phyloP scores from a whole-genome alignment of 2,888 invertebrate genomes.

The Habrosyne pyritoides region DNA sequence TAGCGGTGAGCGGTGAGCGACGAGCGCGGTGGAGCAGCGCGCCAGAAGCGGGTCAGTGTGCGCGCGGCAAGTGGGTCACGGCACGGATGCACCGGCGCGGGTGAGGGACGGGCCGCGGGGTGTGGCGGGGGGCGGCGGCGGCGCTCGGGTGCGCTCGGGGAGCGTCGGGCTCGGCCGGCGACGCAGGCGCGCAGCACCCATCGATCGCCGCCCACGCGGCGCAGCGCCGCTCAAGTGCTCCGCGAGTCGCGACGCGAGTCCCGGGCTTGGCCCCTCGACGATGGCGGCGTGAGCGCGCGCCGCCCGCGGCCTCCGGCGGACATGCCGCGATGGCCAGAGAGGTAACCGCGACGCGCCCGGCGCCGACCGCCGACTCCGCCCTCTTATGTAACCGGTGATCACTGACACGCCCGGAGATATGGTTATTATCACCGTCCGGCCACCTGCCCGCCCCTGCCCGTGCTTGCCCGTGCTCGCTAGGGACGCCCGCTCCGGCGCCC shows the following conservation, averaged over 20 bases:
- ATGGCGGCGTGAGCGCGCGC: conserved; percentile 83
- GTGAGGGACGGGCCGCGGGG: too few relatives aligned
- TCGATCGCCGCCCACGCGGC: conserved; percentile 72
- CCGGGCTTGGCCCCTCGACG: conserved; percentile 75
- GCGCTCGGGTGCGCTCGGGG: conserved; percentile 47
- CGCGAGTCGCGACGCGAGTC: conserved; percentile 75
- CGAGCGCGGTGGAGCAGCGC: conserved; percentile 24
- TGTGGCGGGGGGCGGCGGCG: conserved; percentile 10
- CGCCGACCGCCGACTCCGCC: conserved; percentile 54
- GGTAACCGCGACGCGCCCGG: conserved; percentile 78
- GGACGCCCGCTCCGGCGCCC: conserved; percentile 4
- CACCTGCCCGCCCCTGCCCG: conserved; percentile 23
- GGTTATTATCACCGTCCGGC: conserved; percentile 39
- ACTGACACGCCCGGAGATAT: conserved; percentile 61
- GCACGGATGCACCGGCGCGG: conserved; percentile 54
- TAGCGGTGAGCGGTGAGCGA: conserved; percentile 11
- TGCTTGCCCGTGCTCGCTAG: conserved; percentile 18
- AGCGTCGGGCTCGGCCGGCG: conserved; percentile 58
- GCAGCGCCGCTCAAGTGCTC: conserved; percentile 67
- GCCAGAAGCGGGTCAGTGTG: conserved; percentile 63
- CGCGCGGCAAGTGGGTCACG: conserved; percentile 77
- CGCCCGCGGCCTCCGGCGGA: conserved; percentile 84
- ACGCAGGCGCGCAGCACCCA: conserved; percentile 51
- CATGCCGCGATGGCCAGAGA: conserved; percentile 90
- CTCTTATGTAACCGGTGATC: conserved; percentile 62